Conservation (phyloP, 2,888 invertebrate genomes). For the Dusona sp. region DNA sequence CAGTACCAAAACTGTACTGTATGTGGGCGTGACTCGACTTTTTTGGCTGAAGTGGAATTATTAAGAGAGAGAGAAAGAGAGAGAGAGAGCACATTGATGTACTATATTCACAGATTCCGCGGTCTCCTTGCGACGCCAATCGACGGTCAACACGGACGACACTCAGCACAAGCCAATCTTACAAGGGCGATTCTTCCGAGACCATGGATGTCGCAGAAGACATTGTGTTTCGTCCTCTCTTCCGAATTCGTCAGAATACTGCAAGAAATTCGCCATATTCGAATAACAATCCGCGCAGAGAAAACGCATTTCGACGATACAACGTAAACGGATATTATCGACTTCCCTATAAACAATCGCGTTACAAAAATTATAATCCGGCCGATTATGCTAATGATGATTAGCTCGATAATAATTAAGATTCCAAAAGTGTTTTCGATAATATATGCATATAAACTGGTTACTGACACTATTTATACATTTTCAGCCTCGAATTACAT, state of each 20-base stretch:
- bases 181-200: conserved; percentile 50
- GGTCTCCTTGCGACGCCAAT: conserved; percentile 27
- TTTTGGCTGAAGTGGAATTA: not conserved
- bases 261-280: conserved; percentile 43
- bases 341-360: conserved; percentile 46
- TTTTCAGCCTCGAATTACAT: too few relatives aligned
- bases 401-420: conserved; percentile 8
- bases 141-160: not conserved
- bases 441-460: too few relatives aligned
- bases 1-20: not conserved
- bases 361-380: conserved; percentile 19
- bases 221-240: conserved; percentile 81
- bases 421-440: too few relatives aligned
- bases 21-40: not conserved
- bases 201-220: conserved; percentile 81
- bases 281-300: conserved; percentile 49
- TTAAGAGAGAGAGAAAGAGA: not conserved
- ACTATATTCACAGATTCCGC: conserved; percentile 63
- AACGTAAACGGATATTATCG: conserved; percentile 67
- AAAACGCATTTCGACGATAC: conserved; percentile 71
- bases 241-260: conserved; percentile 79
- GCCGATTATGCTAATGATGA: conserved; percentile 17
- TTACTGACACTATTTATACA: not conserved
- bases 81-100: conserved; percentile 38
- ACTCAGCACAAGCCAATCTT: not conserved